phyloP scores from a whole-genome alignment of 2,888 invertebrate genomes.

The Drosophila demipolita region DNA sequence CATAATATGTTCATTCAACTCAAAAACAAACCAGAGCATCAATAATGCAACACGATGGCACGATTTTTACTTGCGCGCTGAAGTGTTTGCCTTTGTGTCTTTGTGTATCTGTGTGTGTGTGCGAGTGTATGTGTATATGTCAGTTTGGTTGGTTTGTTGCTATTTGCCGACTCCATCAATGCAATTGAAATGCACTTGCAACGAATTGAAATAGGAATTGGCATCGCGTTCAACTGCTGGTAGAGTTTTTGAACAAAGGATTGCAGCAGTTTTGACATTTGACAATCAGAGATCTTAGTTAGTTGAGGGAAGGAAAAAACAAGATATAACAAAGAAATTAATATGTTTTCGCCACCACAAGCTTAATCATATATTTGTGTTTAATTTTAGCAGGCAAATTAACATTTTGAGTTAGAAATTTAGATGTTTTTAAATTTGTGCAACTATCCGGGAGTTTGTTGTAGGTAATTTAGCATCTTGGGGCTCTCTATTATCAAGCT shows the following conservation, averaged over 20 bases:
- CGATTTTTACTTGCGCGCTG: conserved; percentile 29
- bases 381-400: background rate
- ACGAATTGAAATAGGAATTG: conserved; percentile 62
- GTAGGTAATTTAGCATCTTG: too few relatives aligned
- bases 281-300: background rate
- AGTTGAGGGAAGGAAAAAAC: background rate
- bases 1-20: conserved; percentile 80
- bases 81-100: background rate
- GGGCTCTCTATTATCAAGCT: too few relatives aligned
- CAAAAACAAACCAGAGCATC: conserved; percentile 68
- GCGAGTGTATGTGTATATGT: background rate
- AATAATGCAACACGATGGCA: conserved; percentile 66
- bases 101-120: background rate
- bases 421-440: background rate
- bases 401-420: background rate
- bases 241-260: conserved; percentile 7
- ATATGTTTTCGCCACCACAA: background rate
- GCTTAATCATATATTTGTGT: too few relatives aligned
- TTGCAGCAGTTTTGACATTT: background rate
- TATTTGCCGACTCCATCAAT: conserved; percentile 75
- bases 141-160: conserved; percentile 6
- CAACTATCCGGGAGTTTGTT: too few relatives aligned
- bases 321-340: background rate
- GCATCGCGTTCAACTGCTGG: conserved; percentile 38
- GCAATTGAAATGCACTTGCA: conserved; percentile 65